Percentiles rank a stretch among this genome's conserved stretches.
phyloP scores from a whole-genome alignment of 2,888 invertebrate genomes.

The Athetis lepigone region DNA sequence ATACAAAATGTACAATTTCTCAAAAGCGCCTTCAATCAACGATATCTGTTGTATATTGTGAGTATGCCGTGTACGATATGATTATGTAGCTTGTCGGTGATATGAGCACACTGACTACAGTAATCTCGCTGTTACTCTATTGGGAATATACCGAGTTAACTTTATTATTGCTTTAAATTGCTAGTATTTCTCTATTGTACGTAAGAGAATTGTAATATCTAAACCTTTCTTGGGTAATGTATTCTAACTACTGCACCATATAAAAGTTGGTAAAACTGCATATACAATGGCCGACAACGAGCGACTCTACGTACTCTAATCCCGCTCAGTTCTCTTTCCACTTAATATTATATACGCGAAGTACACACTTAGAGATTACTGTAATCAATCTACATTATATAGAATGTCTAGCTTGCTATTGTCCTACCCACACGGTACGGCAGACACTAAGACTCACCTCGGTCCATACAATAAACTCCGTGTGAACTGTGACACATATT shows the following conservation, averaged over 20 bases:
- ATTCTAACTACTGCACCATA: constrained; percentile 56
- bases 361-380: constrained; percentile 67
- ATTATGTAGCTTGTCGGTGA: constrained; percentile 64
- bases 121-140: constrained; percentile 64
- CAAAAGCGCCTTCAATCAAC: constrained; percentile 83
- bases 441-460: constrained; percentile 59
- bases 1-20: constrained; percentile 89
- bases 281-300: constrained; percentile 37
- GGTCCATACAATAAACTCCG: constrained; percentile 60
- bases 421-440: constrained; percentile 64
- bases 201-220: constrained; percentile 53
- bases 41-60: constrained; percentile 66
- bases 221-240: constrained; percentile 52
- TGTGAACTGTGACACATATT: constrained; percentile 54
- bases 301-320: constrained; percentile 45
- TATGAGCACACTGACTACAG: constrained; percentile 71
- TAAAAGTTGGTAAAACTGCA: constrained; percentile 48
- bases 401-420: constrained; percentile 76
- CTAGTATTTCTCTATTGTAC: constrained; percentile 50
- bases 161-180: constrained; percentile 48
- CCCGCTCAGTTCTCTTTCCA: constrained; percentile 39
- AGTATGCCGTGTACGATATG: constrained; percentile 76
- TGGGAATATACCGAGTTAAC: constrained; percentile 39
- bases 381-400: constrained; percentile 67
- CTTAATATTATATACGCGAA: constrained; percentile 40